A percentile compares a stretch with the other conserved stretches of the same genome.
phyloP scores from a whole-genome alignment of 2,113 vertebrate species.

The Phocoena phocoena region DNA sequence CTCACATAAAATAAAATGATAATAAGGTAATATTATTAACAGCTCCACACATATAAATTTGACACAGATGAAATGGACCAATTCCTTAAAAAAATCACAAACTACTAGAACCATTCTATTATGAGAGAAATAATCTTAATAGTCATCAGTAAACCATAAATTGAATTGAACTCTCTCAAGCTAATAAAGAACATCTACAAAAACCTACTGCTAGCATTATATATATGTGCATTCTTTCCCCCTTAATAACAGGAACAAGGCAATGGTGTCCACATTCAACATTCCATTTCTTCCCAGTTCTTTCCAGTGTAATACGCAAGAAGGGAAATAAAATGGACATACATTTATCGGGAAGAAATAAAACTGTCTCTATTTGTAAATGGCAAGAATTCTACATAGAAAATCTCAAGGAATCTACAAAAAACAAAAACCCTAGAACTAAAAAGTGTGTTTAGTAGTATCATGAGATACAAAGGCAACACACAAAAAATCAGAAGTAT shows the following conservation, averaged over 20 bases:
- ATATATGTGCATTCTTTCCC: neutral
- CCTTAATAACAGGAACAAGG: neutral
- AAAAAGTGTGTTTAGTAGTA: neutral
- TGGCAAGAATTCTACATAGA: neutral
- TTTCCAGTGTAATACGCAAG: neutral
- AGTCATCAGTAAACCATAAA: neutral
- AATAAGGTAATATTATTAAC: neutral
- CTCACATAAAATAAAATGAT: neutral
- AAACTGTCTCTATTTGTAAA: neutral
- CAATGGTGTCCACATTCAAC: neutral
- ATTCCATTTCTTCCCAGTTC: neutral
- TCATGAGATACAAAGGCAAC: neutral
- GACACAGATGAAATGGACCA: neutral
- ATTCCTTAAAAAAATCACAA: neutral
- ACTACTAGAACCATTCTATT: neutral
- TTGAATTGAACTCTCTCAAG: neutral
- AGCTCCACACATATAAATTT: neutral
- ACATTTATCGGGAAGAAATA: neutral
- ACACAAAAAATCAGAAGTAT: neutral
- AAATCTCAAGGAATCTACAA: neutral
- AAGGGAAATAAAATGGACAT: neutral
- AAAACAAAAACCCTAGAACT: neutral
- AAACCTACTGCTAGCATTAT: neutral
- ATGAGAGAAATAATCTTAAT: neutral
- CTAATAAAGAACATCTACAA: neutral